A percentile compares a stretch with the other conserved stretches of the same genome.
Evolutionary conservation across 92 coral and sea anemone species (phyloP).

Genomic region (Zoanthus sansibaricus): DNA sequence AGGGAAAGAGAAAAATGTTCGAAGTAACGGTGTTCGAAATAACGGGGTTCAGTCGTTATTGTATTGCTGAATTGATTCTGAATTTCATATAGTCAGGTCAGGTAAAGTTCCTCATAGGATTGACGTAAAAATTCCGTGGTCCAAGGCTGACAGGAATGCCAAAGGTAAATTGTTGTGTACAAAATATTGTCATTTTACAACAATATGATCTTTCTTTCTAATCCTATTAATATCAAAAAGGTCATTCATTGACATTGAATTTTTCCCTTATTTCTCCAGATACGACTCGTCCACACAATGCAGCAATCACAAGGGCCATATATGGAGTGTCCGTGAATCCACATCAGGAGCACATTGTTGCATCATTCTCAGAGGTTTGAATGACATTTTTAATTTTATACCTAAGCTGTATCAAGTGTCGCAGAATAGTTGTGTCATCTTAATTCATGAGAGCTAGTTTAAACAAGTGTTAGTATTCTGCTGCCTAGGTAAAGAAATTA

Average conservation of each 20-base stretch:
- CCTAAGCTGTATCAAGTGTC: neutral
- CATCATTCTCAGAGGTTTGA: conserved; percentile 90
- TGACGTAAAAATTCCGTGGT: conserved; percentile 33
- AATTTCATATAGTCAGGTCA: conserved; percentile 9
- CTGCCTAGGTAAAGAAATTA: no score
- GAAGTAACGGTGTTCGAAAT: neutral
- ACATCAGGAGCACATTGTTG: conserved; percentile 85
- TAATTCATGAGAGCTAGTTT: neutral
- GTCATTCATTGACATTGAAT: no score
- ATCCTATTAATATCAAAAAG: neutral
- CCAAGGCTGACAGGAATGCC: conserved; percentile 47
- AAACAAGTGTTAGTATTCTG: no score
- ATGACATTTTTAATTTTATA: neutral
- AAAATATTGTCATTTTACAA: neutral
- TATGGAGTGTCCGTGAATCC: conserved; percentile 96
- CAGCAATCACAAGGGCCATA: conserved; percentile 89
- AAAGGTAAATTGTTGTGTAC: conserved; percentile 16
- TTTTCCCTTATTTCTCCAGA: conserved; percentile 47
- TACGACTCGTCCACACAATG: conserved; percentile 72
- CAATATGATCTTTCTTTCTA: neutral
- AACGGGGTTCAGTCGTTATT: neutral
- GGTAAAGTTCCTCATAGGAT: conserved; percentile 34
- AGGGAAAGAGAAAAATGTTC: conserved; percentile 2
- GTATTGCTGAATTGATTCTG: conserved; percentile 6
- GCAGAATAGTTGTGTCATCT: neutral